Evolutionary conservation across 2,113 vertebrate genomes (phyloP).

Genomic region (Mirounga angustirostris): DNA sequence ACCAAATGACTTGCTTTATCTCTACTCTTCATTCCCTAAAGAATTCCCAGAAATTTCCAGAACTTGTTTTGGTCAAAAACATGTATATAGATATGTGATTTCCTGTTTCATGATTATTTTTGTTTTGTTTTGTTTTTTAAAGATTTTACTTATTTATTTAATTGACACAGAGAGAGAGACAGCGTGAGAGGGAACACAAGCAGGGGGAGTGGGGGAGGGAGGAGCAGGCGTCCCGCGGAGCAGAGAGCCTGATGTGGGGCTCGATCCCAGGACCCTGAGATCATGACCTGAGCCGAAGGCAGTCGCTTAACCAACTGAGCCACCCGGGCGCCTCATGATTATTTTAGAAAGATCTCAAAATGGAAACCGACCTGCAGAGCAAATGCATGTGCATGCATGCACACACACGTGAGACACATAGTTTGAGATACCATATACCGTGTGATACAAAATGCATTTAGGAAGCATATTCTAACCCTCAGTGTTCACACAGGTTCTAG

Average conservation of each 20-base stretch:
- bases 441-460: accelerated
- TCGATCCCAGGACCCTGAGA: too few species aligned
- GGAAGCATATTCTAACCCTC: accelerated
- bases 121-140: too few species aligned
- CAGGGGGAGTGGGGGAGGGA: too few species aligned
- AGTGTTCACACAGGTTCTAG: accelerated
- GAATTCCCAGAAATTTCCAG: constrained; percentile 66
- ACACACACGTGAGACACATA: not conserved
- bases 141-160: too few species aligned
- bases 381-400: too few species aligned
- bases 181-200: too few species aligned
- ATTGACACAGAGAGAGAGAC: too few species aligned
- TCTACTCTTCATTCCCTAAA: constrained; percentile 58
- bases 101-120: not conserved
- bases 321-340: not conserved
- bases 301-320: too few species aligned
- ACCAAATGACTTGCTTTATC: constrained; percentile 60
- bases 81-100: not conserved
- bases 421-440: not conserved
- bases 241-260: too few species aligned
- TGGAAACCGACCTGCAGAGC: not conserved
- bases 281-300: too few species aligned
- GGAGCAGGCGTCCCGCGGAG: too few species aligned
- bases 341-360: not conserved
- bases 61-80: constrained; percentile 45